Evolutionary conservation across 2,113 vertebrate species (phyloP).

Genomic region (Prolemur simus): DNA sequence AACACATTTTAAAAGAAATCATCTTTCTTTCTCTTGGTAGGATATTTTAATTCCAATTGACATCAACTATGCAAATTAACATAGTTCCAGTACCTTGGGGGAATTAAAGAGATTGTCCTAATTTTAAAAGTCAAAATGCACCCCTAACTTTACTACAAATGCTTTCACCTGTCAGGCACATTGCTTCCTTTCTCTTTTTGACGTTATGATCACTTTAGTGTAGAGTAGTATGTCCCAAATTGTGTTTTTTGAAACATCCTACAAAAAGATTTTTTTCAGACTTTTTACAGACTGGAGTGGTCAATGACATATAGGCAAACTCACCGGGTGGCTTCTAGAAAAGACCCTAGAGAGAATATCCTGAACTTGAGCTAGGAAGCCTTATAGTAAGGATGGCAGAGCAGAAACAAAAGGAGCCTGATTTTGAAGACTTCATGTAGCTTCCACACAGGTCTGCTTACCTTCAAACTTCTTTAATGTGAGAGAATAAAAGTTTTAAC

Average conservation of each 20-base stretch:
- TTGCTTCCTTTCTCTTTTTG: slow-evolving; percentile 1
- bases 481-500: slow-evolving; percentile 16
- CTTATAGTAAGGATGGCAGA: neutral
- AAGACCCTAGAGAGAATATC: neutral
- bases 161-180: neutral
- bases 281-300: neutral
- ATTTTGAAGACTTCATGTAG: neutral
- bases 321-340: neutral
- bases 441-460: neutral
- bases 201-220: neutral
- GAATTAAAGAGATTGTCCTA: neutral
- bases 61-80: neutral
- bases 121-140: slow-evolving; percentile 11
- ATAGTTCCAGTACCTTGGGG: neutral
- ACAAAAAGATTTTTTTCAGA: neutral
- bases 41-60: slow-evolving; percentile 30
- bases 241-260: neutral
- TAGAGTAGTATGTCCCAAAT: neutral
- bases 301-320: neutral
- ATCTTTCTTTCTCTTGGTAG: neutral
- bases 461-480: neutral
- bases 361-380: neutral
- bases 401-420: neutral
- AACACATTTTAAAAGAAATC: neutral
- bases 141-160: neutral